Percentiles rank a stretch among this genome's conserved stretches.
Conservation (phyloP, 1,140 invertebrate genomes). For the Heliconius hewitsoni region DNA sequence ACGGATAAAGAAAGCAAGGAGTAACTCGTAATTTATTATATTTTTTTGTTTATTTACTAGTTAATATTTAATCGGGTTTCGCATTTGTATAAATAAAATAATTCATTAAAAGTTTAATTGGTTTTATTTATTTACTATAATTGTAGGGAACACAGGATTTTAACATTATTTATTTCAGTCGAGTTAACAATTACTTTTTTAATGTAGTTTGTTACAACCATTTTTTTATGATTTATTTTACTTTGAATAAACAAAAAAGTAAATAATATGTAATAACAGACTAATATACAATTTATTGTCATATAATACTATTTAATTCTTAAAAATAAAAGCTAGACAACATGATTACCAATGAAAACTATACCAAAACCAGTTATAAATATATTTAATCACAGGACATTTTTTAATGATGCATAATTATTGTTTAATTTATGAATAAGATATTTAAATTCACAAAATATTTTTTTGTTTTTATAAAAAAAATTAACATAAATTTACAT, state of each 20-base stretch:
- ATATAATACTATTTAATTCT: no score
- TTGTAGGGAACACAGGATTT: neutral
- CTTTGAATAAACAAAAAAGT: neutral
- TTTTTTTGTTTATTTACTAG: constrained; percentile 37
- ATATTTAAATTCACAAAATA: no score
- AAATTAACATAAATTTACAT: no score
- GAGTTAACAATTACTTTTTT: neutral
- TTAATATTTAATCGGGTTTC: constrained; percentile 32
- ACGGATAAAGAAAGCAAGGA: constrained; percentile 36
- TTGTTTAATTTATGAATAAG: no score
- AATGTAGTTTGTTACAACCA: no score
- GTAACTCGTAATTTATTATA: constrained; percentile 33
- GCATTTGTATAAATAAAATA: constrained; percentile 44
- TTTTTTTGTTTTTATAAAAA: no score
- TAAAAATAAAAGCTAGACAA: no score
- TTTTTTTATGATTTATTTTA: neutral
- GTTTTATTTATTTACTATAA: constrained; percentile 29
- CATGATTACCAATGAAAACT: no score
- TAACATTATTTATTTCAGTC: neutral
- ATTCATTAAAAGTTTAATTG: constrained; percentile 28
- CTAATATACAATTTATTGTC: no score
- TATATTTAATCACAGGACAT: no score
- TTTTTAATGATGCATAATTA: no score
- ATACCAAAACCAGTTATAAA: no score
- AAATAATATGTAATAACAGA: neutral